These are phyloP conservation scores for Mercenaria mercenaria DNA, from an alignment of 1,140 invertebrate species.

Conservation along the genomic window DNA sequence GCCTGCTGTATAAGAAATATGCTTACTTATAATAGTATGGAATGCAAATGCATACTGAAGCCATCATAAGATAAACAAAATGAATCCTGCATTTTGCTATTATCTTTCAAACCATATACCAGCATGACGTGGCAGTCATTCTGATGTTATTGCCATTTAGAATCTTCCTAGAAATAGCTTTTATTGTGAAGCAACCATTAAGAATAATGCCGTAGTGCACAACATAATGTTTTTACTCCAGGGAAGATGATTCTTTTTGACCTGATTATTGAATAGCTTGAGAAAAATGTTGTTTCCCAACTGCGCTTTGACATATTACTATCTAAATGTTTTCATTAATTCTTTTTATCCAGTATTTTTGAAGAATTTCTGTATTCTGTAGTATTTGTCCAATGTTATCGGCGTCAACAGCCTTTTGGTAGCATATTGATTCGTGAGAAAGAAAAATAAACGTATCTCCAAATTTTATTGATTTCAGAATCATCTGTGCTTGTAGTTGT, in stretches of 20 bases:
- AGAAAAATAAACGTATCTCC: conserved; percentile 7
- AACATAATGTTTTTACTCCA: no score
- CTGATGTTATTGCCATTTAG: no score
- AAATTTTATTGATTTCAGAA: background rate
- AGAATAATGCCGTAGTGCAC: no score
- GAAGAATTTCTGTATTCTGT: background rate
- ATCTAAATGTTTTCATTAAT: background rate
- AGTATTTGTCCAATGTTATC: background rate
- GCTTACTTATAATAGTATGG: no score
- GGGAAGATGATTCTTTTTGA: background rate
- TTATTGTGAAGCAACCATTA: no score
- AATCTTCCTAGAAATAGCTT: no score
- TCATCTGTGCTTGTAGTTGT: background rate
- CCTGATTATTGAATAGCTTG: background rate
- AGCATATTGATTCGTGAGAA: conserved; percentile 3
- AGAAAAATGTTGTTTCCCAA: background rate
- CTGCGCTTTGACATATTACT: background rate
- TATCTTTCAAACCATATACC: no score
- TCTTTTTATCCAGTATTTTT: background rate
- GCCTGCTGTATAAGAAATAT: no score
- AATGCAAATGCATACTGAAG: no score
- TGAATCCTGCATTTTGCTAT: no score
- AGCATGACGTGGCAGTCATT: no score
- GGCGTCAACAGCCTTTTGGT: background rate
- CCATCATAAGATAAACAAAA: no score